Base-by-base conservation (phyloP, 2,888 invertebrate species). In the Xestia c-nigrum region DNA sequence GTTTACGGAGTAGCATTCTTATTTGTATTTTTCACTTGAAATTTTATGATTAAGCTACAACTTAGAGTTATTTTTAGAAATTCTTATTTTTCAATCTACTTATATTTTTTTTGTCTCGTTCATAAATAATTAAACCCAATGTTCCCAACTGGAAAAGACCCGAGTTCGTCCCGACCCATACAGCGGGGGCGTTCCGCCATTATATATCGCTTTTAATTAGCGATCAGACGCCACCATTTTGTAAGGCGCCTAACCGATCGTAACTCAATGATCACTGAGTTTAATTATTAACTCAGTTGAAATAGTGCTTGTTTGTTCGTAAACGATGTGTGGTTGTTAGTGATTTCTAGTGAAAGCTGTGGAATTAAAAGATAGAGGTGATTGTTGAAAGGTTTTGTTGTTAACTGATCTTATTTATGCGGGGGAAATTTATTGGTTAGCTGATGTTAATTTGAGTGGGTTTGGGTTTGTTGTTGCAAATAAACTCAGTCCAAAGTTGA, bases 191-290 rank as follows among this genome's bases (percentile, higher is more conserved):
- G 91, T 90, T 75, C 64, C 81, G 63, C 79, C 71, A 87, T 90
- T 89, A 91, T 91, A 90, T 92, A 93, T 92, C 83, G 89, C 88
- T 89, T 92, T 92, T 92, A 92, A 93, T 93, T 93, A 93, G 89
- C 89, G 87, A 90, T 87, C 89, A 74, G 90, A 89, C 90, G 88
- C 88, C 83, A 84, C 87, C 89, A 86, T 87, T 89, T 84, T 84
- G 85, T 87, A 83, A 75, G 69, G 72, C 85, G 77, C 83, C 85
- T 72, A 74, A 63, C 78, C 68, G 78, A 67, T 73, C 74, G 81
- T 87, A 84, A 86, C 69, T 87, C 85, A 86, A 64, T 76, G 83
- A 63, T 78, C 84, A 83, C 86, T 77, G 78, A 86, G 86, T 89
- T 89, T 88, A 89, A 89, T 89, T 89, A 89, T 77, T 83, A 85